A percentile compares a stretch with the other conserved stretches of the same genome.
Evolutionary conservation across 2,888 invertebrate species (phyloP).

Genomic region (Idaea aversata): DNA sequence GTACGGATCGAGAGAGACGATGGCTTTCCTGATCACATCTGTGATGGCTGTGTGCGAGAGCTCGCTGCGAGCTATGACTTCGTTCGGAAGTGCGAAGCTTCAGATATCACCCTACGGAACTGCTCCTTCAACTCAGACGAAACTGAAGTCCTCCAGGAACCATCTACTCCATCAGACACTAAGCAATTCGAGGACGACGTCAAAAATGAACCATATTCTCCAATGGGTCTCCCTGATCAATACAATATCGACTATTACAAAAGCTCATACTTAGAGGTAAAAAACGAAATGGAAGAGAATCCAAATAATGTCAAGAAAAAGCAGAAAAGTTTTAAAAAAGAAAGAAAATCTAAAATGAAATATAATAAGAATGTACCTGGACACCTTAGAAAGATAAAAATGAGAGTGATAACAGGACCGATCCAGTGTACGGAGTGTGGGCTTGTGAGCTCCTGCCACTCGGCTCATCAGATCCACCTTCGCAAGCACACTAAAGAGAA

Average conservation of each 20-base stretch:
- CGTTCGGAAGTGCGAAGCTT: constrained; percentile 58
- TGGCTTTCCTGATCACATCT: constrained; percentile 60
- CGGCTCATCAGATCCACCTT: constrained; percentile 24
- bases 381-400: constrained; percentile 18
- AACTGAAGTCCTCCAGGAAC: background rate
- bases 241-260: constrained; percentile 6
- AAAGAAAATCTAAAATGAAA: constrained; percentile 6
- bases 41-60: constrained; percentile 53
- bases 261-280: constrained; percentile 5
- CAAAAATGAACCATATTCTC: constrained; percentile 15
- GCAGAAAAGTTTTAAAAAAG: background rate
- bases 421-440: constrained; percentile 25
- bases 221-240: background rate
- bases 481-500: constrained; percentile 27
- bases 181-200: constrained; percentile 20
- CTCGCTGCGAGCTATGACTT: constrained; percentile 56
- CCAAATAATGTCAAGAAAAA: background rate
- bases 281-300: constrained; percentile 4
- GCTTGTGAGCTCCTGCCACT: constrained; percentile 17
- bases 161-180: constrained; percentile 32
- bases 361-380: constrained; percentile 13
- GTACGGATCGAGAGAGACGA: constrained; percentile 57
- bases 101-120: constrained; percentile 56
- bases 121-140: constrained; percentile 18
- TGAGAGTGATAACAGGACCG: constrained; percentile 20